phyloP scores from a whole-genome alignment of 2,888 invertebrate genomes.

The Amblyjoppa fuscipennis region DNA sequence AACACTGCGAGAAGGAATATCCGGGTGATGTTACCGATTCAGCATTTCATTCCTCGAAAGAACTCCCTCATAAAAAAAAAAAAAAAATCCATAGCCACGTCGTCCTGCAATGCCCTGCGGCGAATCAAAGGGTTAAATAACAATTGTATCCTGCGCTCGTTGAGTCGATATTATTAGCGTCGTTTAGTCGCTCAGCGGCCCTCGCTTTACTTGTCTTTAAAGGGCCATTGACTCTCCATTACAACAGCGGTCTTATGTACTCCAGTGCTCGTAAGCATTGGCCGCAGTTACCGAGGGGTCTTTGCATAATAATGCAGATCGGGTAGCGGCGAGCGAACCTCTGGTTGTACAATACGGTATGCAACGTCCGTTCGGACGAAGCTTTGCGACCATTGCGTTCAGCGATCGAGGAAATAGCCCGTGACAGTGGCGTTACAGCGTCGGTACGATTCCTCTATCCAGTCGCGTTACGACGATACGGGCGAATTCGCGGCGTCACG shows the following conservation, averaged over 20 bases:
- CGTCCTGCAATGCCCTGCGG: not conserved
- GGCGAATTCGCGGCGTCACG: slow-evolving; percentile 48
- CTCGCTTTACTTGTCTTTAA: not conserved
- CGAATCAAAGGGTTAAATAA: not conserved
- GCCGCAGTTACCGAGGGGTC: not conserved
- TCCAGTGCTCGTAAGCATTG: not conserved
- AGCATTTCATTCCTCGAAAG: not conserved
- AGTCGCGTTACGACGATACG: slow-evolving; percentile 53
- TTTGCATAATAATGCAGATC: not conserved
- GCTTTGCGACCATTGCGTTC: slow-evolving; percentile 26
- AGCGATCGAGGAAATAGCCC: slow-evolving; percentile 51
- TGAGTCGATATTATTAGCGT: not conserved
- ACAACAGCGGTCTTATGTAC: not conserved
- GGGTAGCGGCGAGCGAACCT: not conserved
- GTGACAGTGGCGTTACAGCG: slow-evolving; percentile 35
- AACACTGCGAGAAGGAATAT: not conserved
- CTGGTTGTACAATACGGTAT: slow-evolving; percentile 11
- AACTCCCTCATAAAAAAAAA: not conserved
- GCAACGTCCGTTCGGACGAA: slow-evolving; percentile 27
- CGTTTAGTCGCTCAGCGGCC: not conserved
- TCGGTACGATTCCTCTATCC: slow-evolving; percentile 28
- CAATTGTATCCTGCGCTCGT: not conserved
- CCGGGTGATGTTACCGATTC: too few relatives aligned
- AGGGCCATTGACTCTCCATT: not conserved
- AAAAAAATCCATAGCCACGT: not conserved